Conservation (phyloP, 2,888 invertebrate genomes). For the Megastigmus dorsalis region DNA sequence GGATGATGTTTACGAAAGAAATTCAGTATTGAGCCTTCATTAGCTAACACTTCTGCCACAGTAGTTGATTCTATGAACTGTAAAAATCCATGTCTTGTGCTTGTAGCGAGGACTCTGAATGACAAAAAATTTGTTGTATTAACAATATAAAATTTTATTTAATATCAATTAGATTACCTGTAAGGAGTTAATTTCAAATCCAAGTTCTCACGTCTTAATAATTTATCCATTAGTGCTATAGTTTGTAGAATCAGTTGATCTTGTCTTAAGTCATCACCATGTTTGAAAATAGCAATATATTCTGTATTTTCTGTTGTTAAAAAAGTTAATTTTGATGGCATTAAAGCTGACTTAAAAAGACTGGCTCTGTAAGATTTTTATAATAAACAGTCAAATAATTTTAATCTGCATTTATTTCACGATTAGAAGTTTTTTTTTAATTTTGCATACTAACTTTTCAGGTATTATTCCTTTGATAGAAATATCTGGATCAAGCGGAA, state of each 20-base stretch:
- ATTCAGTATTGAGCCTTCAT: conserved; percentile 92
- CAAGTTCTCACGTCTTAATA: conserved; percentile 94
- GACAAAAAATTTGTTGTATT: conserved; percentile 6
- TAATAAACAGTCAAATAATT: not conserved
- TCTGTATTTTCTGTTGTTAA: conserved; percentile 86
- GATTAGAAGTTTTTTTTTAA: conserved; percentile 1
- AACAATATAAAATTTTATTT: not conserved
- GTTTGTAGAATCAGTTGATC: conserved; percentile 98
- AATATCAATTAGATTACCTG: conserved; percentile 66
- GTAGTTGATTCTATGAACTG: conserved; percentile 96
- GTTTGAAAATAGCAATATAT: conserved; percentile 97
- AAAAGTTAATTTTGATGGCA: conserved; percentile 95
- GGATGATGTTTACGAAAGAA: conserved; percentile 94
- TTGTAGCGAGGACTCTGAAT: conserved; percentile 91
- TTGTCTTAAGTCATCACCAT: conserved; percentile 97
- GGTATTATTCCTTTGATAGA: conserved; percentile 91
- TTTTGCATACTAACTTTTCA: conserved; percentile 77
- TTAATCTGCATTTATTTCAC: not conserved
- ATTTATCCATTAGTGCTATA: conserved; percentile 98
- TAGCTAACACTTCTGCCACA: conserved; percentile 92
- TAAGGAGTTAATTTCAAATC: conserved; percentile 98
- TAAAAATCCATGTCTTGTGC: conserved; percentile 96
- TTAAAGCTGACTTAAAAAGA: conserved; percentile 96
- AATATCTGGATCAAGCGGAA: conserved; percentile 95
- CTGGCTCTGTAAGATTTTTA: conserved; percentile 78